phyloP scores from a whole-genome alignment of 2,888 invertebrate genomes.

The Ectropis crepuscularia region DNA sequence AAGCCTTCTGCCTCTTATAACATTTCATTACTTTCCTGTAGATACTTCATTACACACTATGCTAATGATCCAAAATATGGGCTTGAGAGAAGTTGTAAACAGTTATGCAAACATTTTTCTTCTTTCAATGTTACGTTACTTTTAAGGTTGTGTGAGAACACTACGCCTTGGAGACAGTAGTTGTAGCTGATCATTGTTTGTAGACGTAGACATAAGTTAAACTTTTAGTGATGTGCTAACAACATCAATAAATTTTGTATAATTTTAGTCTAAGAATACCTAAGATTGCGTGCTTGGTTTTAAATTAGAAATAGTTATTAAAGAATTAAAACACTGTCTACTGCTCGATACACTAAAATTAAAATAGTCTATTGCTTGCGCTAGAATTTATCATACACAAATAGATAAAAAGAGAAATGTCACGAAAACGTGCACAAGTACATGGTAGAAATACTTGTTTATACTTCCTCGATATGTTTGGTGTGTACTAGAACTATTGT shows the following conservation, averaged over 20 bases:
- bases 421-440: slow-evolving; percentile 5
- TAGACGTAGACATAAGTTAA: slow-evolving; percentile 64
- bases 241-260: slow-evolving; percentile 1
- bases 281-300: neutral
- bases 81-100: slow-evolving; percentile 58
- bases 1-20: slow-evolving; percentile 64
- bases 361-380: slow-evolving; percentile 48
- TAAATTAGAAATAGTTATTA: neutral
- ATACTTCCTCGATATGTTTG: no score
- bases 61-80: slow-evolving; percentile 53
- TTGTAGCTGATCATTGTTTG: slow-evolving; percentile 43
- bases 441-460: no score
- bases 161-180: slow-evolving; percentile 43
- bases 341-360: slow-evolving; percentile 43
- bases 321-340: neutral
- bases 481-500: slow-evolving; percentile 5
- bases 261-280: no score
- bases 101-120: slow-evolving; percentile 85
- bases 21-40: slow-evolving; percentile 70
- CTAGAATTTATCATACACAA: no score
- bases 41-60: slow-evolving; percentile 55
- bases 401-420: neutral
- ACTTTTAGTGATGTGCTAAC: slow-evolving; percentile 1
- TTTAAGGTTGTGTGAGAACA: slow-evolving; percentile 80
- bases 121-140: slow-evolving; percentile 81